Percentiles rank a stretch among this genome's conserved stretches.
These are phyloP conservation scores for Sternotherus odoratus DNA, from an alignment of 2,797 vertebrate species.

Conservation along the genomic window DNA sequence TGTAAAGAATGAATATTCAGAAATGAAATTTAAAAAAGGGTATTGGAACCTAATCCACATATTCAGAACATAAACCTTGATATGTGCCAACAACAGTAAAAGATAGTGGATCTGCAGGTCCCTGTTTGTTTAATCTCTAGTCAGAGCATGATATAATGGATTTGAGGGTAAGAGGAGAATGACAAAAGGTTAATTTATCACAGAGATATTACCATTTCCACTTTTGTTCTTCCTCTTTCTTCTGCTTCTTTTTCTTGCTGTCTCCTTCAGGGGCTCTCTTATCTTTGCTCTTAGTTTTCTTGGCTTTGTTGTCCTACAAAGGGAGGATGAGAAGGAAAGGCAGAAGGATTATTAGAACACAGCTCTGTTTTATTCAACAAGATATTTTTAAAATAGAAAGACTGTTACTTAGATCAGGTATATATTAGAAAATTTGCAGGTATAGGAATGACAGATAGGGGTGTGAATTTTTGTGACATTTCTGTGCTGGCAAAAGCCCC, in stretches of 20 bases:
- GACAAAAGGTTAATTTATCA: constrained; percentile 16
- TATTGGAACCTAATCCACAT: constrained; percentile 55
- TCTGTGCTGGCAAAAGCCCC: background rate
- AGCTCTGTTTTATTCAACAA: background rate
- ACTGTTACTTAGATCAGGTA: background rate
- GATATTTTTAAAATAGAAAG: background rate
- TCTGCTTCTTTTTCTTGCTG: constrained; percentile 92
- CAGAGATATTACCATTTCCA: constrained; percentile 92
- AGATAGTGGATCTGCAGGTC: constrained; percentile 18
- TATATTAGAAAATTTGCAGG: background rate
- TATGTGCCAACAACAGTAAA: constrained; percentile 19
- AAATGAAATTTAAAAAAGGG: constrained; percentile 23
- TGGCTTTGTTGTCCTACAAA: constrained; percentile 89
- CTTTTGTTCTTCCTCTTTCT: constrained; percentile 96
- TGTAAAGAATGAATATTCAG: constrained; percentile 6
- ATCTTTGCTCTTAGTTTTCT: constrained; percentile 91
- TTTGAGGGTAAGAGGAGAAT: background rate
- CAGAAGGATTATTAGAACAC: background rate
- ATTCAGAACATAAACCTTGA: constrained; percentile 48
- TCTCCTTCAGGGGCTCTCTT: constrained; percentile 85
- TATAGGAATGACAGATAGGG: background rate
- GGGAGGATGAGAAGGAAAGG: background rate
- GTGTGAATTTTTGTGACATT: background rate
- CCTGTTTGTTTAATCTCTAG: background rate
- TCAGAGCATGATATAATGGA: background rate